A percentile compares a stretch with the other conserved stretches of the same genome.
Evolutionary conservation across 1,140 invertebrate genomes (phyloP).

Genomic region (Callitettix versicolor): DNA sequence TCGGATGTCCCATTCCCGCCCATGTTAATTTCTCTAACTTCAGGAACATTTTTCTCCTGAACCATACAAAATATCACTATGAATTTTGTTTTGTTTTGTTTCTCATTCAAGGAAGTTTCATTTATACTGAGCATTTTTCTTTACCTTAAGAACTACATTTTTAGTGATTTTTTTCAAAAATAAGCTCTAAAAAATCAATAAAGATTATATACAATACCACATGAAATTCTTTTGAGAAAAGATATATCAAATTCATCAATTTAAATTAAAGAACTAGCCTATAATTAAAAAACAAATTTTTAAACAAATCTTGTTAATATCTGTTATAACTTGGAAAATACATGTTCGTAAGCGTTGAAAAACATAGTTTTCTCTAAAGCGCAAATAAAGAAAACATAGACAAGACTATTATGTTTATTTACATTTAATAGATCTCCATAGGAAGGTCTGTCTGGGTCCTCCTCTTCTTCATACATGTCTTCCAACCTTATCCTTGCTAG

Average conservation of each 20-base stretch:
- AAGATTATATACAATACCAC: neutral
- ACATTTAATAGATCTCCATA: conserved; percentile 1
- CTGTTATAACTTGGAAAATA: neutral
- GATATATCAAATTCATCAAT: neutral
- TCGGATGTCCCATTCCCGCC: neutral
- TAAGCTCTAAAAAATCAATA: neutral
- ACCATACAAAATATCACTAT: neutral
- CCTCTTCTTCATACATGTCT: neutral
- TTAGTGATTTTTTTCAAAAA: neutral
- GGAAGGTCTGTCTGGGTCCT: conserved; percentile 8
- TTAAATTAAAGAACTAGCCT: neutral
- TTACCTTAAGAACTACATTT: neutral
- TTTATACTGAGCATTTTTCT: neutral
- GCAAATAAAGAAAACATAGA: neutral
- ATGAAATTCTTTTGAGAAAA: neutral
- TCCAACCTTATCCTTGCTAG: neutral
- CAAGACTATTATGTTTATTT: neutral
- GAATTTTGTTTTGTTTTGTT: neutral
- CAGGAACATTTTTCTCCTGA: neutral
- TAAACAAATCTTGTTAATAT: neutral
- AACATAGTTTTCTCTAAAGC: neutral
- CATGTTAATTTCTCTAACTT: neutral
- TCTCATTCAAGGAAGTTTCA: neutral
- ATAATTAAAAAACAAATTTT: neutral
- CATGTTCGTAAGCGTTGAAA: neutral